Evolutionary conservation across 2,797 vertebrate species (phyloP), one percentile per base, ranked within the genome.

Genomic region (Lateolabrax maculatus): DNA sequence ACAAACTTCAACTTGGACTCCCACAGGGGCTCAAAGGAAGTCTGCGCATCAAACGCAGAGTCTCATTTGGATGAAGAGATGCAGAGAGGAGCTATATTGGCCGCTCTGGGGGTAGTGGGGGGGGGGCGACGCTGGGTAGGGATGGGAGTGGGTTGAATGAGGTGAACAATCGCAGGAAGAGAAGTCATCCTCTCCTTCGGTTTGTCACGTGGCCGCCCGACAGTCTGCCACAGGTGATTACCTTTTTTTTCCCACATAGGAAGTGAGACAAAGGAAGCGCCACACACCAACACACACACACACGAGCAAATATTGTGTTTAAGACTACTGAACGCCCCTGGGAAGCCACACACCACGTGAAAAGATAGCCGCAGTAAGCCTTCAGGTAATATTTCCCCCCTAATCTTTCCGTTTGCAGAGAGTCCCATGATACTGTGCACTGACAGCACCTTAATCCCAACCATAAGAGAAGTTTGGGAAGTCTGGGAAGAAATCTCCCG

Each of bases 391-490:
- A 84, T 89, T 89, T 79, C 79, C 73, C 72, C 48, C 18, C 77
- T 93, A 93, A 94, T 94, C 93, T 92, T 69, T 79, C 81, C 31
- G 43, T 89, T 90, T 86, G 88, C 93, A 93, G 91, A 87, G 79
- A 65, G 66, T 92, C 92, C 91, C 93, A 65, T 75, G 89, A 90
- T 85, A 70, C 83, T 34, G 29, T 4, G 25, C 16, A 18, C 80
- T 73, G 87, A 91, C 90, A 82, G 84, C 76, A 79, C 86, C 85
- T 81, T 92, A 92, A 92, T 92, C 90, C 88, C 58, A 76, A 71
- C 83, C 27, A 53, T 52, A 49, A 75, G 80, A 84, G 77, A 89
- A 84, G 86, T 92, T 89, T 57, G 52, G 80, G 72, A 85, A 84
- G 81, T 87, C 66, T 79, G 71, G 41, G 71, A 78, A 56, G 41